Conservation (phyloP, 2,113 vertebrate species). For the Eretmochelys imbricata region DNA sequence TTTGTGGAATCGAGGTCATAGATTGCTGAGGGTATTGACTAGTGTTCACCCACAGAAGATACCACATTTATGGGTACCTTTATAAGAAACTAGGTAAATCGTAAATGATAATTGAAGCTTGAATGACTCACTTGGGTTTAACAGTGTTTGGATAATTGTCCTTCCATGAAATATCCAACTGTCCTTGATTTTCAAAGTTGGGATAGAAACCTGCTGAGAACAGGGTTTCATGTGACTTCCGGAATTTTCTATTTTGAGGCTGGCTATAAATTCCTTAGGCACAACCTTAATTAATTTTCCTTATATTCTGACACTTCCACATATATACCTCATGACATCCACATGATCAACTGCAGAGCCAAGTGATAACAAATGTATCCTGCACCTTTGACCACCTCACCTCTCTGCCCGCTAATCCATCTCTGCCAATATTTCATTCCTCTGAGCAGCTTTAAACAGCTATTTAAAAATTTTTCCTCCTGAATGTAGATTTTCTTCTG, state of each 20-base stretch:
- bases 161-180: background rate
- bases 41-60: background rate
- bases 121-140: background rate
- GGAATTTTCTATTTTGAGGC: background rate
- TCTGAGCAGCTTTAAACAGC: background rate
- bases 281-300: background rate
- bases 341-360: background rate
- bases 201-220: background rate
- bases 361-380: background rate
- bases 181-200: background rate
- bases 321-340: background rate
- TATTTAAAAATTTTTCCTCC: background rate
- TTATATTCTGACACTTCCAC: background rate
- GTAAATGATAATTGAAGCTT: background rate
- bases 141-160: fast-evolving
- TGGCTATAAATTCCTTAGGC: background rate
- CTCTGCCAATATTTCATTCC: background rate
- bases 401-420: constrained; percentile 25
- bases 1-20: background rate
- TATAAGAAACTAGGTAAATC: background rate
- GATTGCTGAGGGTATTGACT: background rate
- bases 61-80: background rate
- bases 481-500: background rate
- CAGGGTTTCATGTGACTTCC: background rate
- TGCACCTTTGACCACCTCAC: background rate